phyloP scores from a whole-genome alignment of 2,113 vertebrate species.

The Hippocampus mohnikei region DNA sequence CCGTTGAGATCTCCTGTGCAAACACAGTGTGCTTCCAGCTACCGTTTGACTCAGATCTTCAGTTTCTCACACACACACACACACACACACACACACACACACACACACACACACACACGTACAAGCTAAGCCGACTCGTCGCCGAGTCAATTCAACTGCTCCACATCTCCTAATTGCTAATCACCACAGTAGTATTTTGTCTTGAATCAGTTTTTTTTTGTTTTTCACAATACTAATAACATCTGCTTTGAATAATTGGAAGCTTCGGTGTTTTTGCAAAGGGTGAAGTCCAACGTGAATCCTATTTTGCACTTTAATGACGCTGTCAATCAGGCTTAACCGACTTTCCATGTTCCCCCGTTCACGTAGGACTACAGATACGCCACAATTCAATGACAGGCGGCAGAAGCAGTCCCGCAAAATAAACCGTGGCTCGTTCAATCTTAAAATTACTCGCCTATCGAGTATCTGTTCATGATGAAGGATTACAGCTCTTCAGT shows the following conservation, averaged over 20 bases:
- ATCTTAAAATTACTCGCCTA: background rate
- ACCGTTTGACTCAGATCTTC: conserved; percentile 9
- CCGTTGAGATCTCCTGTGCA: background rate
- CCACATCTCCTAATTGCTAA: background rate
- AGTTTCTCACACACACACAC: background rate
- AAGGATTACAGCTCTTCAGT: conserved; percentile 14
- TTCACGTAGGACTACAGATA: background rate
- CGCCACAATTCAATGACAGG: background rate
- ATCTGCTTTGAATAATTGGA: too few relatives aligned
- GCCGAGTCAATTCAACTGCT: background rate
- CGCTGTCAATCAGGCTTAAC: background rate
- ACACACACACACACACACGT: too few relatives aligned
- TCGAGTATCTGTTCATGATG: conserved; percentile 2
- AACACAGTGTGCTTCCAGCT: background rate
- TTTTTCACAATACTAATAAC: too few relatives aligned
- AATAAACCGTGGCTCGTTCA: conserved; percentile 1
- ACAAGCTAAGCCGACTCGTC: background rate
- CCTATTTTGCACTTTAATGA: background rate
- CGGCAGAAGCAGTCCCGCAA: background rate
- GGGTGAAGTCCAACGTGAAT: too few relatives aligned
- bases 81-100: background rate
- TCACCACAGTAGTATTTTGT: background rate
- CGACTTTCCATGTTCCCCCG: background rate
- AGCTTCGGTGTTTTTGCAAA: too few relatives aligned
- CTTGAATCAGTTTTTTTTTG: too few relatives aligned